Percentiles rank a stretch among this genome's conserved stretches.
phyloP scores from a whole-genome alignment of 2,113 vertebrate species.

The Hirundichthys speculiger region DNA sequence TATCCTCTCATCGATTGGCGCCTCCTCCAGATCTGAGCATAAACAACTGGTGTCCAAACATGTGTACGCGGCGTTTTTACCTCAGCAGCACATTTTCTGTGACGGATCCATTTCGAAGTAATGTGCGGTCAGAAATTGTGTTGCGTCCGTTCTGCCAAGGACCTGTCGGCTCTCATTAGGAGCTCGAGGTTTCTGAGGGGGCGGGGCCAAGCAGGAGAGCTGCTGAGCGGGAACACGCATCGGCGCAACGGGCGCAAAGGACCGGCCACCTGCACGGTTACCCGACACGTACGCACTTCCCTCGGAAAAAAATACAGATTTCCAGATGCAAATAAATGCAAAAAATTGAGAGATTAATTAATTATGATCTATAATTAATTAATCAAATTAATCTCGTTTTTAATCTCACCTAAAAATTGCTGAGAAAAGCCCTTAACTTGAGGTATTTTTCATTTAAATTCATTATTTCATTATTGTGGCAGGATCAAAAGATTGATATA shows the following conservation, averaged over 20 bases:
- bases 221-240: slow-evolving; percentile 40
- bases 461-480: too few relatives aligned
- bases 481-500: too few relatives aligned
- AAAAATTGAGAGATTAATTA: too few relatives aligned
- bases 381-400: too few relatives aligned
- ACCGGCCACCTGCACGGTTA: neutral
- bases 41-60: slow-evolving; percentile 10
- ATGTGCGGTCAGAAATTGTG: slow-evolving; percentile 58
- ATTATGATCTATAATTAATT: too few relatives aligned
- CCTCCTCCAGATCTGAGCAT: neutral
- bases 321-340: too few relatives aligned
- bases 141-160: slow-evolving; percentile 57
- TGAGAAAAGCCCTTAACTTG: too few relatives aligned
- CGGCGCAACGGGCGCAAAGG: neutral
- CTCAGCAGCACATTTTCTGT: slow-evolving; percentile 43
- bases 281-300: neutral
- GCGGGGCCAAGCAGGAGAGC: slow-evolving; percentile 57
- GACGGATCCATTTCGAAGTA: slow-evolving; percentile 62
- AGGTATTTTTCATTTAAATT: too few relatives aligned
- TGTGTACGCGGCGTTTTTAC: slow-evolving; percentile 23
- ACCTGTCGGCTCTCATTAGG: slow-evolving; percentile 69
- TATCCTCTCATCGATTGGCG: neutral
- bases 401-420: too few relatives aligned
- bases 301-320: too few relatives aligned
- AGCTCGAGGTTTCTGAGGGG: slow-evolving; percentile 39